Conservation (phyloP, 2,888 invertebrate genomes). For the Agriotes lineatus region DNA sequence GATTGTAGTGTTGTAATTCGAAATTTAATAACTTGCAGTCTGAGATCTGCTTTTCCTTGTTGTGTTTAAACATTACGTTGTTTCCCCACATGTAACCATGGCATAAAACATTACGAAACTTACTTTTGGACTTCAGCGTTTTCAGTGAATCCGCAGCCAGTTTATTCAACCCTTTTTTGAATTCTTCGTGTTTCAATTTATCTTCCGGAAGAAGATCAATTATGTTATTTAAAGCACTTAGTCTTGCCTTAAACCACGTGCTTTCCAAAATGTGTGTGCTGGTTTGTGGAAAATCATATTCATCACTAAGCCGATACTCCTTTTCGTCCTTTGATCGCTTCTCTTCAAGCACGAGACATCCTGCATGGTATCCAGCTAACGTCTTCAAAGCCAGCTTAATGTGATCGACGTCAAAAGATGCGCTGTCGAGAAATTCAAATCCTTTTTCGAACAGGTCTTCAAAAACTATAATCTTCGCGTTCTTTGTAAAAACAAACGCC, state of each 20-base stretch:
- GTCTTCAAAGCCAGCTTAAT: conserved; percentile 48
- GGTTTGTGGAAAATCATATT: neutral
- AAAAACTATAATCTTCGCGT: conserved; percentile 59
- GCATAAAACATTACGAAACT: conserved; percentile 60
- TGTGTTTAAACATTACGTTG: conserved; percentile 56
- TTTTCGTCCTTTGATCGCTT: conserved; percentile 17
- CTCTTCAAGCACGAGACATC: conserved; percentile 54
- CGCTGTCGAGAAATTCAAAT: conserved; percentile 38
- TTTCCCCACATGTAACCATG: conserved; percentile 59
- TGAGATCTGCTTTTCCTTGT: conserved; percentile 43
- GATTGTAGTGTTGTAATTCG: conserved; percentile 67
- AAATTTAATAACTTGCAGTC: conserved; percentile 58
- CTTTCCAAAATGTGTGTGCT: neutral
- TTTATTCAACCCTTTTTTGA: neutral
- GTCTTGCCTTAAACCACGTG: conserved; percentile 3
- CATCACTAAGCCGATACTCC: conserved; percentile 48
- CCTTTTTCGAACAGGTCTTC: conserved; percentile 59
- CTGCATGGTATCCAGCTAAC: conserved; percentile 56
- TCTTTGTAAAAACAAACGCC: conserved; percentile 47
- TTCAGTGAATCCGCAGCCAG: neutral
- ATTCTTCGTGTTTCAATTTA: neutral
- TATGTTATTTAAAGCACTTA: conserved; percentile 16
- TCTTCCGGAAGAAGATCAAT: conserved; percentile 25
- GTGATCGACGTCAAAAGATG: conserved; percentile 41
- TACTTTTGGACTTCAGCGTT: conserved; percentile 51